Evolutionary conservation across 2,888 invertebrate genomes (phyloP).

Genomic region (Sarcophaga subvicina): DNA sequence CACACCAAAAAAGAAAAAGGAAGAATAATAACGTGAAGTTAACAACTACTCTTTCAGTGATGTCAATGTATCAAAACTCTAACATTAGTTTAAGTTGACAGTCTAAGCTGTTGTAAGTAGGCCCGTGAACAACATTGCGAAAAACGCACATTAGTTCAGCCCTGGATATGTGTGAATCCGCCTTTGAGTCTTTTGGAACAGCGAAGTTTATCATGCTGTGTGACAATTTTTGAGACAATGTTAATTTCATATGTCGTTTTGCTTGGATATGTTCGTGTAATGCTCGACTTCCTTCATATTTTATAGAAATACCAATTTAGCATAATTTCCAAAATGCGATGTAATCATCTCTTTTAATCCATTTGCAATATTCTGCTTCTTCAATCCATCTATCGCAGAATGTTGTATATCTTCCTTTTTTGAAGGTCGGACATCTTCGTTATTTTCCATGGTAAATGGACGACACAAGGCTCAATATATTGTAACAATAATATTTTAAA

Average conservation of each 20-base stretch:
- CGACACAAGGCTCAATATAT: too few species aligned
- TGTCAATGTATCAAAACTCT: too few species aligned
- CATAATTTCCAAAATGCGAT: conserved; percentile 1
- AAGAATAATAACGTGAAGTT: too few species aligned
- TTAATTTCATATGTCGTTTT: conserved; percentile 22
- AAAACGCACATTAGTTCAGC: conserved; percentile 38
- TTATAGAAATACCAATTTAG: conserved; percentile 10
- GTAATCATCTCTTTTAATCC: conserved; percentile 8
- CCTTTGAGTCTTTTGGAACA: conserved; percentile 23
- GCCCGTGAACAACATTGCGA: conserved; percentile 37
- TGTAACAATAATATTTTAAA: too few species aligned
- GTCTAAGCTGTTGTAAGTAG: conserved; percentile 21
- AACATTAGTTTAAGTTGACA: conserved; percentile 6
- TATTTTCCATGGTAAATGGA: too few species aligned
- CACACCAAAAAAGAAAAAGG: too few species aligned
- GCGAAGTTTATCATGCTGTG: conserved; percentile 26
- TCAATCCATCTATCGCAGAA: conserved; percentile 32
- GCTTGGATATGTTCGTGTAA: conserved; percentile 14
- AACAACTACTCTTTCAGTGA: too few species aligned
- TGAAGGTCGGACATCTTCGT: too few species aligned
- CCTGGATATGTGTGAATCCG: conserved; percentile 19
- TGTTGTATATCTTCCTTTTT: conserved; percentile 17
- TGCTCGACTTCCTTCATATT: conserved; percentile 39
- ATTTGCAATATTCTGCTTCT: neutral
- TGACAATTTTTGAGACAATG: conserved; percentile 40